Percentiles rank a stretch among this genome's conserved stretches.
These are phyloP conservation scores for Pandion haliaetus DNA, from an alignment of 2,113 vertebrate species.

Conservation along the genomic window DNA sequence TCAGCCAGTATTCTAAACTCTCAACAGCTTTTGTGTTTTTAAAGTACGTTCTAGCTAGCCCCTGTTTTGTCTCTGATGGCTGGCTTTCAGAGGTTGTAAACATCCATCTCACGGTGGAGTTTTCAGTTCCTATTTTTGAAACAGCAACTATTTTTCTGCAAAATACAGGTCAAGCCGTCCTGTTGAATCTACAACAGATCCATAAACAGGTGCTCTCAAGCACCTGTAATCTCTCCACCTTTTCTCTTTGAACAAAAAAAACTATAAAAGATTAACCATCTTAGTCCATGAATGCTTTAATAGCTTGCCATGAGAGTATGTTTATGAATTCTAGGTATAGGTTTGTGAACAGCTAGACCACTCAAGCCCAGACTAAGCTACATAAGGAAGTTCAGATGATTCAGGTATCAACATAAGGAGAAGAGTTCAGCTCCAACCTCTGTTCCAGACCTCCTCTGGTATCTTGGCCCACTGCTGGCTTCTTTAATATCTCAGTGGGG, in stretches of 20 bases:
- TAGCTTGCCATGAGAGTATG: not conserved
- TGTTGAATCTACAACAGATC: not conserved
- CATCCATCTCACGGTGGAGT: not conserved
- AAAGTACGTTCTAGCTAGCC: not conserved
- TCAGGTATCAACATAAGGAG: not conserved
- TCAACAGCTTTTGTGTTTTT: conserved; percentile 27
- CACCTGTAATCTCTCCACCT: not conserved
- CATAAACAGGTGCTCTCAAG: not conserved
- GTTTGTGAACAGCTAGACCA: not conserved
- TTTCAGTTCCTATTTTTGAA: not conserved
- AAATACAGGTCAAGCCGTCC: not conserved
- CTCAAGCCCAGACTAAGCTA: not conserved
- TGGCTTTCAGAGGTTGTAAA: conserved; percentile 6
- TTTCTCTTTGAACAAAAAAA: not conserved
- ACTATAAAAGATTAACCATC: not conserved
- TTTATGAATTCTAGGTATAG: not conserved
- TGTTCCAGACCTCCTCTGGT: not conserved
- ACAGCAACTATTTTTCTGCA: not conserved
- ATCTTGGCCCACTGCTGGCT: not conserved
- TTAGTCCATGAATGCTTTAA: not conserved
- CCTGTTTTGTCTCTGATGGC: not conserved
- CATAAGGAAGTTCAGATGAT: not conserved
- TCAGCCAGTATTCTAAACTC: conserved; percentile 28
- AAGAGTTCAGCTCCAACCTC: not conserved
- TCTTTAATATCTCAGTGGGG: not conserved